Percentiles rank a stretch among this genome's conserved stretches.
Conservation (phyloP, 2,888 invertebrate genomes). For the Heliconius ethilla region DNA sequence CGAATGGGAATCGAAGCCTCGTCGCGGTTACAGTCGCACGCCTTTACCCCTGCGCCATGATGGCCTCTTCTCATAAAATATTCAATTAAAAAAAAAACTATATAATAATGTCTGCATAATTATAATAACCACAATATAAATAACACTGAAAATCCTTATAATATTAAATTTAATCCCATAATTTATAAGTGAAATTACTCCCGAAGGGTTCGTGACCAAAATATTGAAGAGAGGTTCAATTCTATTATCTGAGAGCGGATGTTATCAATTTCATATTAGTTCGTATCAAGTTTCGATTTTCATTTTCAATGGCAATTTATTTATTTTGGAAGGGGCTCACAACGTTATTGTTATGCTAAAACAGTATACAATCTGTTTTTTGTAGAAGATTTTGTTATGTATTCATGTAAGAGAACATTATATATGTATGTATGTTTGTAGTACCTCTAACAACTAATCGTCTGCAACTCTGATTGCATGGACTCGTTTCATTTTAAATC, state of each 20-base stretch:
- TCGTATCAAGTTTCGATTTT: slow-evolving; percentile 28
- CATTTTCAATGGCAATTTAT: slow-evolving; percentile 28
- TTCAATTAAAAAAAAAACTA: not conserved
- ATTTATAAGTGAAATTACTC: slow-evolving; percentile 39
- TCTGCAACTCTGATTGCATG: too few relatives aligned
- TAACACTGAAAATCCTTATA: slow-evolving; percentile 23
- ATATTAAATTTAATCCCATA: slow-evolving; percentile 30
- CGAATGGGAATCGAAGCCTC: too few relatives aligned
- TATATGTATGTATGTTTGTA: not conserved
- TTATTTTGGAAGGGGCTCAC: slow-evolving; percentile 2
- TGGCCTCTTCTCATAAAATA: not conserved
- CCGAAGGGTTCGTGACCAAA: slow-evolving; percentile 51
- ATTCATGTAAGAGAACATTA: not conserved
- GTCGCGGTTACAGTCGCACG: too few relatives aligned
- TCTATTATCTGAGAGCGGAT: slow-evolving; percentile 36
- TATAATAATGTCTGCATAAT: not conserved
- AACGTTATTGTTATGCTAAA: slow-evolving; percentile 22
- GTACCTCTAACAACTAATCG: too few relatives aligned
- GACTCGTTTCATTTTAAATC: too few relatives aligned
- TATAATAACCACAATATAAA: not conserved
- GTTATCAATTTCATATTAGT: slow-evolving; percentile 41
- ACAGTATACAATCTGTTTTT: not conserved
- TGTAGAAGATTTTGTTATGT: not conserved
- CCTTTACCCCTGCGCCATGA: too few relatives aligned
- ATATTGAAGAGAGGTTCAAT: slow-evolving; percentile 53